Evolutionary conservation across 2,888 invertebrate genomes (phyloP).

Genomic region (Salticus scenicus): DNA sequence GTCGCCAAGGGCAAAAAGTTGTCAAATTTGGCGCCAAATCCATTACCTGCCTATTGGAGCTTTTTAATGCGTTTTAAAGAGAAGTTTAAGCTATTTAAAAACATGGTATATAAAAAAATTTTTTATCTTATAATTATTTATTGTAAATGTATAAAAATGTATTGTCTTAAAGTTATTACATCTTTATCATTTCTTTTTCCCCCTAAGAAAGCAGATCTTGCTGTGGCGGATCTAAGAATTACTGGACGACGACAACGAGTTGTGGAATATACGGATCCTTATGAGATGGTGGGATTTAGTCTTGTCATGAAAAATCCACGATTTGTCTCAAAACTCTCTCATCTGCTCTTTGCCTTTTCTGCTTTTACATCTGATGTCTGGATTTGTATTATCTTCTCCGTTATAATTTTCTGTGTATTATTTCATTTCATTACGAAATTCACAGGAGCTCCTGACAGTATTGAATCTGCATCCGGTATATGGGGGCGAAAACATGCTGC

Average conservation of each 20-base stretch:
- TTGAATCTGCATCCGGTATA: slow-evolving; percentile 38
- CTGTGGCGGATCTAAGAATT: slow-evolving; percentile 34
- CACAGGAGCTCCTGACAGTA: slow-evolving; percentile 52
- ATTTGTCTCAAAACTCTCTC: not conserved
- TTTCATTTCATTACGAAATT: slow-evolving; percentile 37
- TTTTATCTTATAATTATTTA: no score
- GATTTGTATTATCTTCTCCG: slow-evolving; percentile 39
- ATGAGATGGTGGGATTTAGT: slow-evolving; percentile 31
- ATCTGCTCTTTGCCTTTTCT: slow-evolving; percentile 28
- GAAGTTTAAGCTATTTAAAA: no score
- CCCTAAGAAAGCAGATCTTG: slow-evolving; percentile 60
- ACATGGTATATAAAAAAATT: no score
- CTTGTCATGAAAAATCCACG: slow-evolving; percentile 40
- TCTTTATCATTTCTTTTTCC: no score
- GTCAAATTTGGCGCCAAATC: no score
- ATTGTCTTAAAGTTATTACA: no score
- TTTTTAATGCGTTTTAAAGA: no score
- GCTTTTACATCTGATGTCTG: slow-evolving; percentile 46
- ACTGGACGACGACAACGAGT: slow-evolving; percentile 35
- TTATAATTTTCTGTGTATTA: not conserved
- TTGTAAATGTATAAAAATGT: no score
- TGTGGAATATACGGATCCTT: slow-evolving; percentile 56
- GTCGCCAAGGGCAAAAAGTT: no score
- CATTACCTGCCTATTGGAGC: no score
- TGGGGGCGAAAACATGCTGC: slow-evolving; percentile 43